Evolutionary conservation across 2,797 vertebrate genomes (phyloP).

Genomic region (Melanotaenia parkinsoni): DNA sequence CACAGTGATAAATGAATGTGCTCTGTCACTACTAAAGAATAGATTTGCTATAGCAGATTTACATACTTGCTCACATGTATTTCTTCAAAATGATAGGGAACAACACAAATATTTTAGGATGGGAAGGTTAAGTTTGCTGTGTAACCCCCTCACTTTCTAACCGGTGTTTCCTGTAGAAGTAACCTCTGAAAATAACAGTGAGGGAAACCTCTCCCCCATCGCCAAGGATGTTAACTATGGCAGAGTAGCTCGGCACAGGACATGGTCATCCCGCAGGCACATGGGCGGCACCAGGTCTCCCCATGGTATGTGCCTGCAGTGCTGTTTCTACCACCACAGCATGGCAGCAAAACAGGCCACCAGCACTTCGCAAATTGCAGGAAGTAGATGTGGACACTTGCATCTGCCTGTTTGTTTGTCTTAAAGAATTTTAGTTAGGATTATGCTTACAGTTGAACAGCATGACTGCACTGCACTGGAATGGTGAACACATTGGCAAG

Average conservation of each 20-base stretch:
- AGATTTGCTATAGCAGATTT: conserved; percentile 9
- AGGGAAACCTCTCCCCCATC: conserved; percentile 88
- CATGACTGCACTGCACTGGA: conserved; percentile 83
- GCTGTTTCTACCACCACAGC: conserved; percentile 63
- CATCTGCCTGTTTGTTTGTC: conserved; percentile 70
- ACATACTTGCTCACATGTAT: conserved; percentile 22
- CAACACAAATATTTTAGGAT: conserved; percentile 12
- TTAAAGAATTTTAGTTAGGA: conserved; percentile 53
- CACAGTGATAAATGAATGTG: background rate
- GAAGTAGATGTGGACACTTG: conserved; percentile 69
- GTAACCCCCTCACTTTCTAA: conserved; percentile 73
- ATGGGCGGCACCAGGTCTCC: conserved; percentile 81
- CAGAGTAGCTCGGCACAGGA: conserved; percentile 86
- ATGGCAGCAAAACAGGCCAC: conserved; percentile 65
- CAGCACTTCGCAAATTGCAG: conserved; percentile 52
- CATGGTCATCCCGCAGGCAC: conserved; percentile 84
- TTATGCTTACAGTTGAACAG: conserved; percentile 74
- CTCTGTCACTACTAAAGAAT: background rate
- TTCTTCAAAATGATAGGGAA: conserved; percentile 28
- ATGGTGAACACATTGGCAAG: conserved; percentile 65
- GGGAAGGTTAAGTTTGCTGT: conserved; percentile 57
- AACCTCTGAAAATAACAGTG: conserved; percentile 94
- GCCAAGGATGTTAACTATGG: conserved; percentile 89
- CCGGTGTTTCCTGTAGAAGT: conserved; percentile 90
- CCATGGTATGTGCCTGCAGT: conserved; percentile 86